Percentiles rank a stretch among this genome's conserved stretches.
Conservation (phyloP, 1,140 invertebrate species). For the Thereuonema tuberculata region DNA sequence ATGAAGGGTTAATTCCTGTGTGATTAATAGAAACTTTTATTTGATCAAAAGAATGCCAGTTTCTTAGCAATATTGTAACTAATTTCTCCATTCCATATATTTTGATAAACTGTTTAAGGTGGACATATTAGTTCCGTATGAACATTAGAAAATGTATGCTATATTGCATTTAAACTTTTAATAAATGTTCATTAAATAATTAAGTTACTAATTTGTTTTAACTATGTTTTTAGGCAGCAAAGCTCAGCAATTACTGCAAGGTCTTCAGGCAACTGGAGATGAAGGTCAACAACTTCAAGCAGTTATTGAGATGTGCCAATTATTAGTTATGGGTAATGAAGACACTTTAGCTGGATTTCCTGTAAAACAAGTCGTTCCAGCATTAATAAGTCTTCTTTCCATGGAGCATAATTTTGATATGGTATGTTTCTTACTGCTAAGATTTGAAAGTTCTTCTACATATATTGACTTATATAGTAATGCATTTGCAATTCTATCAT, state of each 20-base stretch:
- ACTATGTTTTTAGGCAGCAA: conserved; percentile 65
- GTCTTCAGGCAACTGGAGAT: conserved; percentile 82
- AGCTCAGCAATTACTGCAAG: conserved; percentile 84
- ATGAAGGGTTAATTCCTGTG: too few relatives aligned
- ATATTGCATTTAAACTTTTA: too few relatives aligned
- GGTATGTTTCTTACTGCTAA: conserved; percentile 38
- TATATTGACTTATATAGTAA: neutral
- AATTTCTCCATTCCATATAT: too few relatives aligned
- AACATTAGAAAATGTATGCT: too few relatives aligned
- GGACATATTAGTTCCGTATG: too few relatives aligned
- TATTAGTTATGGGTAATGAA: conserved; percentile 98
- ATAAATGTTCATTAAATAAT: too few relatives aligned
- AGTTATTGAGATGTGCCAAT: conserved; percentile 96
- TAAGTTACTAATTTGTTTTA: conserved; percentile 26
- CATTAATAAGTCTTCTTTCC: conserved; percentile 68
- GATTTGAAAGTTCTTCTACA: too few relatives aligned
- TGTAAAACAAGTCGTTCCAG: conserved; percentile 92
- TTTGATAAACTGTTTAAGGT: too few relatives aligned
- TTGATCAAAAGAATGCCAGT: too few relatives aligned
- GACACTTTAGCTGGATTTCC: conserved; percentile 96
- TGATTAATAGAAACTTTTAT: too few relatives aligned
- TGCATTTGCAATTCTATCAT: neutral
- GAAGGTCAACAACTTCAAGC: conserved; percentile 94
- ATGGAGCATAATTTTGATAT: conserved; percentile 99
- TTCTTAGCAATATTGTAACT: too few relatives aligned